phyloP scores from a whole-genome alignment of 2,797 vertebrate genomes.

The Lepilemur ruficaudatus region DNA sequence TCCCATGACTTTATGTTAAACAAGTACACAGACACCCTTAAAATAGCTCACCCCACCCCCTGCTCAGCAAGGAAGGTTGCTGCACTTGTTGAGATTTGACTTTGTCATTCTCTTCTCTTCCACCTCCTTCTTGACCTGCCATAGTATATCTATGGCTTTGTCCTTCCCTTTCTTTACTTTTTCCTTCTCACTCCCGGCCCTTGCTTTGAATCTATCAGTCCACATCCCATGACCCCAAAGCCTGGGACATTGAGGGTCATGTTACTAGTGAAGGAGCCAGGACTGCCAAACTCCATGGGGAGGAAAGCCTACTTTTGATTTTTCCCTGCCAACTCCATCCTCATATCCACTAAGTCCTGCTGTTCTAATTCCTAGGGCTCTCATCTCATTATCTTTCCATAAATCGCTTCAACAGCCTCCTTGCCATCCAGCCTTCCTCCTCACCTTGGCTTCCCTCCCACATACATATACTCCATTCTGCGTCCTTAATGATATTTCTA shows the following conservation, averaged over 20 bases:
- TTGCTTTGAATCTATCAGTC: background rate
- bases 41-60: background rate
- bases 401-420: background rate
- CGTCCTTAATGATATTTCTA: background rate
- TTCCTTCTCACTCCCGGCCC: background rate
- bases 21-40: background rate
- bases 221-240: background rate
- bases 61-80: background rate
- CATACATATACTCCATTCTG: background rate
- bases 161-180: background rate
- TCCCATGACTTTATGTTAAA: background rate
- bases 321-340: too few relatives aligned
- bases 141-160: background rate
- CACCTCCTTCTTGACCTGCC: background rate
- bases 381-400: background rate
- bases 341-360: background rate
- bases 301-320: background rate
- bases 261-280: background rate
- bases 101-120: background rate
- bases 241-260: background rate
- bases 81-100: background rate
- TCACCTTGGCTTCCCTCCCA: background rate
- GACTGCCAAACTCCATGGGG: background rate
- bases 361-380: background rate
- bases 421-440: background rate